Evolutionary conservation across 2,888 invertebrate species (phyloP).

Genomic region (Drosophila gaucha): DNA sequence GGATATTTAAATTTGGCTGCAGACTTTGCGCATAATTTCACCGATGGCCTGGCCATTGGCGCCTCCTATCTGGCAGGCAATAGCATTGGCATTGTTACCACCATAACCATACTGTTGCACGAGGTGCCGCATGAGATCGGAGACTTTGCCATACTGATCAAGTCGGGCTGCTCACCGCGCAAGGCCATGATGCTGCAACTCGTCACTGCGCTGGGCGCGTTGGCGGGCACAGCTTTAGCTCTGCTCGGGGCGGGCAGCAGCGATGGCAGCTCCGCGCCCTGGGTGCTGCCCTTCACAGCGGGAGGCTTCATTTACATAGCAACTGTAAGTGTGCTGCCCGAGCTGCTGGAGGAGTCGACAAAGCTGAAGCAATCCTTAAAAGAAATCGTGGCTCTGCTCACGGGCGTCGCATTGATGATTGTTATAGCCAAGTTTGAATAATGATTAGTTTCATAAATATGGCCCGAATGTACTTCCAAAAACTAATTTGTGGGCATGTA

Average conservation of each 20-base stretch:
- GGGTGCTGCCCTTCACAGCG: slow-evolving; percentile 98
- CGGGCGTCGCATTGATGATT: slow-evolving; percentile 98
- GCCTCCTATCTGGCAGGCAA: slow-evolving; percentile 98
- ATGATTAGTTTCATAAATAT: not conserved
- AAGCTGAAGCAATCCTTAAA: slow-evolving; percentile 95
- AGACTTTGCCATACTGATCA: slow-evolving; percentile 99
- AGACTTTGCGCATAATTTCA: slow-evolving; percentile 99
- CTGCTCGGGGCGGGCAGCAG: slow-evolving; percentile 90
- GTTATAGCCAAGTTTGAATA: slow-evolving; percentile 90
- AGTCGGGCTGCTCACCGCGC: slow-evolving; percentile 96
- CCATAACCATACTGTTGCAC: slow-evolving; percentile 97
- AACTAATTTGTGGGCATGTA: not conserved
- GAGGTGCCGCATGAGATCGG: slow-evolving; percentile 99
- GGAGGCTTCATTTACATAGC: slow-evolving; percentile 99
- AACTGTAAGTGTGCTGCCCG: slow-evolving; percentile 99
- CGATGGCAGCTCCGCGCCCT: slow-evolving; percentile 88
- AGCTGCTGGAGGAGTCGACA: slow-evolving; percentile 95
- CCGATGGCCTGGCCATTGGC: slow-evolving; percentile 99
- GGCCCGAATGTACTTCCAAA: slow-evolving; percentile 16
- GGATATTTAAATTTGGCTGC: slow-evolving; percentile 98
- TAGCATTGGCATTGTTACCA: slow-evolving; percentile 94
- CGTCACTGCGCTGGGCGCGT: slow-evolving; percentile 96
- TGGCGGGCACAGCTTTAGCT: slow-evolving; percentile 96
- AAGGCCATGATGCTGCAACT: slow-evolving; percentile 98
- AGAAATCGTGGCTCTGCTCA: slow-evolving; percentile 94